Evolutionary conservation across 2,888 invertebrate species (phyloP).

Genomic region (Eupithecia tripunctaria): DNA sequence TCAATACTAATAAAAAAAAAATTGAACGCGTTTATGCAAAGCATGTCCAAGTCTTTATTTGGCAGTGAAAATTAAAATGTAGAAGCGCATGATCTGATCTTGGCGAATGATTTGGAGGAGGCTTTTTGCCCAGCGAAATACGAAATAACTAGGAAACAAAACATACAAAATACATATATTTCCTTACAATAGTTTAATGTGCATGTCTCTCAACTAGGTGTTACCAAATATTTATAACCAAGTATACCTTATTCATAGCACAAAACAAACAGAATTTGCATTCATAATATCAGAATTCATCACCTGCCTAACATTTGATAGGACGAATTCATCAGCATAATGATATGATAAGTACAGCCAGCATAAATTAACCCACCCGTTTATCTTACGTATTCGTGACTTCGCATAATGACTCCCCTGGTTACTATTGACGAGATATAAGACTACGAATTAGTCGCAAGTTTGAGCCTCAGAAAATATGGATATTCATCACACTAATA

Average conservation of each 20-base stretch:
- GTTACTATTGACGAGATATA: slow-evolving; percentile 2
- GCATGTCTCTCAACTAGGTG: too few species aligned
- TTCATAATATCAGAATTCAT: slow-evolving; percentile 12
- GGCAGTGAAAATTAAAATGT: too few species aligned
- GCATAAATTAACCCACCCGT: slow-evolving; percentile 30
- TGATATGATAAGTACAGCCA: slow-evolving; percentile 33
- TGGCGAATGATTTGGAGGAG: too few species aligned
- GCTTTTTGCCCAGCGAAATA: too few species aligned
- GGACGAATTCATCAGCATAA: slow-evolving; percentile 25
- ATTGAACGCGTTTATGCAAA: too few species aligned
- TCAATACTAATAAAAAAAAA: not conserved
- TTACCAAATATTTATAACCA: not conserved
- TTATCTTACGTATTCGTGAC: slow-evolving; percentile 32
- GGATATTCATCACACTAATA: too few species aligned
- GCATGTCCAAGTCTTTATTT: too few species aligned
- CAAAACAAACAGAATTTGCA: not conserved
- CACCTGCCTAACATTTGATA: slow-evolving; percentile 13
- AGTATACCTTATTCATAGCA: not conserved
- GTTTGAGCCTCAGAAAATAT: not conserved
- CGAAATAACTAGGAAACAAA: too few species aligned
- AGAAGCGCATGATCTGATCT: too few species aligned
- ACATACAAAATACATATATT: too few species aligned
- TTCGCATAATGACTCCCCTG: slow-evolving; percentile 21
- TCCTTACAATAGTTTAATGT: too few species aligned
- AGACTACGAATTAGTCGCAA: not conserved